phyloP scores from a whole-genome alignment of 2,797 vertebrate genomes.

The Luscinia megarhynchos region DNA sequence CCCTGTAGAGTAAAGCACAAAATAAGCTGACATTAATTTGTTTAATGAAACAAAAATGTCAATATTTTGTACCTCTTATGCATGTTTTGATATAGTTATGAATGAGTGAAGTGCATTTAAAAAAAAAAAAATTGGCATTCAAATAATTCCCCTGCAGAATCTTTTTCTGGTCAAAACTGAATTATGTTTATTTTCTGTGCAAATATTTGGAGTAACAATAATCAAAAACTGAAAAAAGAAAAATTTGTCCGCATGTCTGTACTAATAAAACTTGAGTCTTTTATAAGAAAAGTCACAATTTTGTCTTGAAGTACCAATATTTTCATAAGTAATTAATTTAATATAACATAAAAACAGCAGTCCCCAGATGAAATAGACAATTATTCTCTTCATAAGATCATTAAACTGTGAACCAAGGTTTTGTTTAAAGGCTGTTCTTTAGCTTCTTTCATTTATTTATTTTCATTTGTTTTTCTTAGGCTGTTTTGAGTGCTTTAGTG shows the following conservation, averaged over 20 bases:
- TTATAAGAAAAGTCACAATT: conserved; percentile 48
- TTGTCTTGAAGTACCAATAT: conserved; percentile 54
- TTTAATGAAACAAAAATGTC: not conserved
- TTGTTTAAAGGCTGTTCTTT: conserved; percentile 50
- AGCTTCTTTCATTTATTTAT: conserved; percentile 54
- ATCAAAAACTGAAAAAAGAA: conserved; percentile 27
- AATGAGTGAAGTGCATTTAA: not conserved
- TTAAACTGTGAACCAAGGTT: conserved; percentile 51
- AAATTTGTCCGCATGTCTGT: not conserved
- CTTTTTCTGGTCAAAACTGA: not conserved
- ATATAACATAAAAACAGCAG: conserved; percentile 62
- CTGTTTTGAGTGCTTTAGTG: conserved; percentile 16
- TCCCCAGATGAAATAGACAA: conserved; percentile 55
- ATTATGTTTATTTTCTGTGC: not conserved
- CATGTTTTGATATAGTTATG: not conserved
- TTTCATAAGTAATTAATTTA: conserved; percentile 72
- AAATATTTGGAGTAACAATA: conserved; percentile 43
- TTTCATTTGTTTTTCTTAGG: conserved; percentile 41
- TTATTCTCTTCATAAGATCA: conserved; percentile 49
- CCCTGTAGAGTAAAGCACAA: not conserved
- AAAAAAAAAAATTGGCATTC: not conserved
- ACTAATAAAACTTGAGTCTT: conserved; percentile 38
- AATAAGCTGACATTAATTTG: not conserved
- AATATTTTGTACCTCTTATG: not conserved
- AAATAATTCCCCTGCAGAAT: not conserved